These are phyloP conservation scores for Protosalanx chinensis DNA, from an alignment of 2,797 vertebrate species.

Conservation along the genomic window DNA sequence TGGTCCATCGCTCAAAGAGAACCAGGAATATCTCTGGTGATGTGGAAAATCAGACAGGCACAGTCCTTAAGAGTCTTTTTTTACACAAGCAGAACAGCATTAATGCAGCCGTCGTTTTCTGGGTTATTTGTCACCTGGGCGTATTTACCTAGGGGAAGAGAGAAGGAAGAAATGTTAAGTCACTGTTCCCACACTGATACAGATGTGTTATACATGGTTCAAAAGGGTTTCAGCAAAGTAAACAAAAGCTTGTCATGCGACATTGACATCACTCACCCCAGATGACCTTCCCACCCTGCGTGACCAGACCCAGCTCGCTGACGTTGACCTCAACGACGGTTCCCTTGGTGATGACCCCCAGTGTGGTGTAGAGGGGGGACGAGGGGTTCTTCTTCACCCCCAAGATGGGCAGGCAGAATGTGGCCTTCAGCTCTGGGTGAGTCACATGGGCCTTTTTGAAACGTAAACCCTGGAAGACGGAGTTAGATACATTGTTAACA, in stretches of 20 bases:
- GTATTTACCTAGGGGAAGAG: constrained; percentile 82
- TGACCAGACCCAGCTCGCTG: constrained; percentile 94
- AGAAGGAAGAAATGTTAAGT: constrained; percentile 18
- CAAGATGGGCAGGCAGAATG: constrained; percentile 95
- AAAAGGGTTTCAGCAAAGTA: background rate
- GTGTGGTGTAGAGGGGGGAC: constrained; percentile 90
- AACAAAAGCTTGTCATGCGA: background rate
- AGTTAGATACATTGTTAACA: background rate
- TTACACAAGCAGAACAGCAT: constrained; percentile 90
- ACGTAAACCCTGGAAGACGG: constrained; percentile 83
- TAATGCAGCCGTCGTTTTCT: constrained; percentile 97
- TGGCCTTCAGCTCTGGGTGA: constrained; percentile 98
- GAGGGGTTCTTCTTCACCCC: constrained; percentile 98
- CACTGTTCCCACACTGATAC: background rate
- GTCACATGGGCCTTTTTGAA: constrained; percentile 99
- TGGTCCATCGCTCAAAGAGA: background rate
- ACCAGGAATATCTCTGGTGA: constrained; percentile 7
- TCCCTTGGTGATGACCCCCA: constrained; percentile 97
- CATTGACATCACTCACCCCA: constrained; percentile 87
- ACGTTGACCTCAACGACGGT: constrained; percentile 95
- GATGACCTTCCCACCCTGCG: constrained; percentile 97
- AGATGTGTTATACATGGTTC: too few species aligned
- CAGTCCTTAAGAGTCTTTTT: constrained; percentile 40
- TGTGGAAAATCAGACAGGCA: constrained; percentile 30
- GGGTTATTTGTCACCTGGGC: constrained; percentile 99